Base-by-base conservation (phyloP, 2,888 invertebrate genomes). In the Arenicola marina region DNA sequence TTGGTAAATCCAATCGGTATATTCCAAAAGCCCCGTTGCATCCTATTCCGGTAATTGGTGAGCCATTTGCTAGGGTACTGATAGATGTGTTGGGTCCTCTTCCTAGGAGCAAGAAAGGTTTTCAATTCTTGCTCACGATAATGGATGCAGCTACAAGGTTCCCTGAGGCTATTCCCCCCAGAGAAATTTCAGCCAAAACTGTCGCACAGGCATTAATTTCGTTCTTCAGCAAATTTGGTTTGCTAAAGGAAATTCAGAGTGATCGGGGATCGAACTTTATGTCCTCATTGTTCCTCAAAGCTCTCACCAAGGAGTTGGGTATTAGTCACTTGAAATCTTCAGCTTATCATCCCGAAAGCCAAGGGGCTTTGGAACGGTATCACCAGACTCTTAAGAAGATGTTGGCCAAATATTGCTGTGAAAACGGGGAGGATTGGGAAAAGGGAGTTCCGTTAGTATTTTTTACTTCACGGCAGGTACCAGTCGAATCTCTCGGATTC, bases 401-500 rank as follows among this genome's bases (percentile, higher is more conserved):
- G 4, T 4, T 38, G n/a, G 18, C 15, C 7, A 38, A 33, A 11
- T 56, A 56, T 26, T 56, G 56, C 26, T 11, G 11, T 4, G 56
- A 56, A 21, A 33, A 56, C 38, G 38, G 26, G 4, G 24, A 33
- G 7, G 56, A 56, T 24, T 56, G 59, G 57, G 62, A 62, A 34
- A 38, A 62, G 26, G 62, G 62, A 4, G 51, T 62, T 3, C 48
- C 48, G 3, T 51, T 66, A 26, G 31, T 66, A 32, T 48, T 66
- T 26, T 66, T 66, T 51, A 56, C 64, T 31, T 38, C 32, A n/a
- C n/a, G 66, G 24, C 57, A 67, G 4, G 26, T 46, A 7, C 54
- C 62, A 4, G 61, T 68, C 45, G 70, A 73, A 59, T 68, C 71
- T 1, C 48, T 71, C 21, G 62, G 66, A 2, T 69, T 73, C 55